Evolutionary conservation across 1,140 invertebrate species (phyloP).

Genomic region (Drosophila lacteicornis): DNA sequence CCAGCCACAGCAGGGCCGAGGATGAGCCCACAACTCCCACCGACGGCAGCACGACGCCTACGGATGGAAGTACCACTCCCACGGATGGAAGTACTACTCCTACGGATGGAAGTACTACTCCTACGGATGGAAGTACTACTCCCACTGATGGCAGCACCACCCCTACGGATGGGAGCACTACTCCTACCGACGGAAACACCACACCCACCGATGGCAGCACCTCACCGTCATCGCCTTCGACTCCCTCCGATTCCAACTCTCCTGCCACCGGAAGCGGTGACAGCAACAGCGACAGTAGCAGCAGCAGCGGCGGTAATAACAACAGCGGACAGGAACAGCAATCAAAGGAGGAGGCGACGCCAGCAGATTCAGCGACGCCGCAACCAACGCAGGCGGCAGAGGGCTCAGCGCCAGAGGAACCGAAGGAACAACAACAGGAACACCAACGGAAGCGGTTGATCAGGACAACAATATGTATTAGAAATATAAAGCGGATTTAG

Average conservation of each 20-base stretch:
- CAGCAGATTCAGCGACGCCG: conserved; percentile 15
- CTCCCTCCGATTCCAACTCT: not conserved
- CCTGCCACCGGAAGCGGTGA: not conserved
- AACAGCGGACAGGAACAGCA: not conserved
- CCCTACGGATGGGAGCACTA: not conserved
- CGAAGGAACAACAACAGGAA: conserved; percentile 17
- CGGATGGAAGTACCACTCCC: conserved; percentile 10
- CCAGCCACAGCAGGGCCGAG: not conserved
- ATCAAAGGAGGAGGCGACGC: not conserved
- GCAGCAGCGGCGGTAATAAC: not conserved
- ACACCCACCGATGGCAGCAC: not conserved
- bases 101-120: conserved; percentile 5
- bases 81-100: conserved; percentile 4
- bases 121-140: conserved; percentile 3
- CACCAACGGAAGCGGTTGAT: conserved; percentile 11
- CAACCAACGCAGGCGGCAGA: conserved; percentile 20
- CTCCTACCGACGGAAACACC: conserved; percentile 2
- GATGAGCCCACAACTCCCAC: conserved; percentile 5
- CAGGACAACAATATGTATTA: not conserved
- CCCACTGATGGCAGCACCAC: not conserved
- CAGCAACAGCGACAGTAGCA: not conserved
- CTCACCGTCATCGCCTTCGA: conserved; percentile 1
- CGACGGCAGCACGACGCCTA: conserved; percentile 8
- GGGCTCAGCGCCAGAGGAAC: conserved; percentile 29
- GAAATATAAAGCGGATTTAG: not conserved